Base-by-base conservation (phyloP, 2,797 vertebrate species). In the Botia almorhae region DNA sequence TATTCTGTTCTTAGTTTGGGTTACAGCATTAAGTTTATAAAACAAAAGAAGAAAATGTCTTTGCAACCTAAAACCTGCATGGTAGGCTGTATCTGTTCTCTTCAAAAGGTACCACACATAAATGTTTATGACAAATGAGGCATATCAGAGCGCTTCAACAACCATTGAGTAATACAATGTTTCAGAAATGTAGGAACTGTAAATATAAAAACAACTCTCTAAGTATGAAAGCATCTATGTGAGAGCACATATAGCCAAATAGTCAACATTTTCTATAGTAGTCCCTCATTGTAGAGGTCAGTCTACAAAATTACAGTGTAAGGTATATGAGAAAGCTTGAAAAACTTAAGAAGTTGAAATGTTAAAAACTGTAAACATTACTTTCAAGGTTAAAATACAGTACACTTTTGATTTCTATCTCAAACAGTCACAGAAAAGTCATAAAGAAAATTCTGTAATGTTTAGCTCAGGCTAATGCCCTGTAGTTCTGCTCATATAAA, bases 281-380 rank as follows among this genome's bases (percentile, higher is more conserved):
- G 21, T 74, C 43, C 46, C 53, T 68, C 19, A 21, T 64, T 21
- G 3, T 16, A 73, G 50, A 26, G 63, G 21, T 48, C 11, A 7
- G 23, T 43, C n/a, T 81, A 63, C 58, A 69, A 69, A 64, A 83
- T 76, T 55, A 29, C 67, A 69, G 69, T 43, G 33, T 43, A 74
- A 60, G 39, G 53, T 21, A 51, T 67, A 29, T 63, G 55, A 46
- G 17, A 74, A 74, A 76, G 56, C 71, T 82, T 23, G 69, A 76
- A 72, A 87, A 50, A 58, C 84, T 33, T 53, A 61, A 81, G 55
- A 58, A 58, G 68, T 75, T 87, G n/a, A 84, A 82, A 87, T 55
- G 67, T 70, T 63, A 82, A 68, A 78, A 77, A 91, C 90, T 93
- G 93, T 93, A 92, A 91, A 87, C 89, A 87, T 87, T 70, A 80